These are phyloP conservation scores for Xiphophorus hellerii DNA, from an alignment of 2,113 vertebrate species.

Conservation along the genomic window DNA sequence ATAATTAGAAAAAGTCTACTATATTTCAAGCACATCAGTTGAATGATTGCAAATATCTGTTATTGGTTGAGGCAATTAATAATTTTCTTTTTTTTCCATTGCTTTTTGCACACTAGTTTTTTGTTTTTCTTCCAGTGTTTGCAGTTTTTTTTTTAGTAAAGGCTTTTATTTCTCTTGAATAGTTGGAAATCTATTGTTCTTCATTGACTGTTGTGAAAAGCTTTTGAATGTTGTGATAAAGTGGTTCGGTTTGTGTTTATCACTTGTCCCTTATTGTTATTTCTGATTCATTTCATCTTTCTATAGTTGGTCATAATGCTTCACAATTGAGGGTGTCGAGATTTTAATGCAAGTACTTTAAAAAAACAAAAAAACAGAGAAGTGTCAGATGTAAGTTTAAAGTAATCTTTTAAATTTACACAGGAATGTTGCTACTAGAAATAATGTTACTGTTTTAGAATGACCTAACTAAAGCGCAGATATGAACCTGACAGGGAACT, in stretches of 20 bases:
- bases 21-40: slow-evolving; percentile 25
- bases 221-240: slow-evolving; percentile 19
- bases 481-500: too few relatives aligned
- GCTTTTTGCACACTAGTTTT: background rate
- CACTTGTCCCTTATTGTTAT: too few relatives aligned
- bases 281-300: too few relatives aligned
- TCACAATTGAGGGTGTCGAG: background rate
- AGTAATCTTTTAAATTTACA: too few relatives aligned
- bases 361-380: too few relatives aligned
- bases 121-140: background rate
- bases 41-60: slow-evolving; percentile 1
- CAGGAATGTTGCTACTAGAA: too few relatives aligned
- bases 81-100: background rate
- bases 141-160: background rate
- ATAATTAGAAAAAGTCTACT: slow-evolving; percentile 1
- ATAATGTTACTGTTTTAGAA: too few relatives aligned
- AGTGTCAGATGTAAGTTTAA: too few relatives aligned
- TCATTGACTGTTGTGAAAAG: slow-evolving; percentile 31
- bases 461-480: too few relatives aligned
- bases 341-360: slow-evolving; percentile 17
- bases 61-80: background rate
- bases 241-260: too few relatives aligned
- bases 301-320: slow-evolving; percentile 6
- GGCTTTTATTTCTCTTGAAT: slow-evolving; percentile 16
- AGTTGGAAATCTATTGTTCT: slow-evolving; percentile 24